A percentile compares a stretch with the other conserved stretches of the same genome.
phyloP scores from a whole-genome alignment of 2,888 invertebrate species.

The Aphodius sticticus region DNA sequence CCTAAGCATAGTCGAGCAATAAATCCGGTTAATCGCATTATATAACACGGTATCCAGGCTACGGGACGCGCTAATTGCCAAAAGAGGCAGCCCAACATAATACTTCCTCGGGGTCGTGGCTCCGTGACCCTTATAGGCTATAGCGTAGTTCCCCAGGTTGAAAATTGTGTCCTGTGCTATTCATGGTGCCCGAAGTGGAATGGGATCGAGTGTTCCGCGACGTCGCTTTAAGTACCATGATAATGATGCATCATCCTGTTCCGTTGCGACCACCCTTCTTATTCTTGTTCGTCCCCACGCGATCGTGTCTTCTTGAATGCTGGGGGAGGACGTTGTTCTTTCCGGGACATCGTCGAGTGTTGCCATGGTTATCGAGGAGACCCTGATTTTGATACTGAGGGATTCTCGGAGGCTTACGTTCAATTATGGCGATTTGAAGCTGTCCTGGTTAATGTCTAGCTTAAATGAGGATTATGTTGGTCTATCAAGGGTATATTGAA shows the following conservation, averaged over 20 bases:
- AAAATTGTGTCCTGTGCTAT: background rate
- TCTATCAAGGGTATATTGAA: background rate
- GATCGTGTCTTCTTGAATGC: background rate
- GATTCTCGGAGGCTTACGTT: background rate
- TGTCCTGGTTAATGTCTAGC: background rate
- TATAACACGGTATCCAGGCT: background rate
- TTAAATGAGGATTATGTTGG: background rate
- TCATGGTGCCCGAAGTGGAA: background rate
- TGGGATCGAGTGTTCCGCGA: background rate
- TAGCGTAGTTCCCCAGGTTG: background rate
- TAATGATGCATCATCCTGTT: slow-evolving; percentile 4
- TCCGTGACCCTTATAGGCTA: background rate
- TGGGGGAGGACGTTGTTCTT: background rate
- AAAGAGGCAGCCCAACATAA: background rate
- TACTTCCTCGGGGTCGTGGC: background rate
- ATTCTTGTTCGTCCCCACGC: background rate
- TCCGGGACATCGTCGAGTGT: background rate
- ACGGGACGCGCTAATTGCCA: background rate
- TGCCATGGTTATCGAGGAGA: background rate
- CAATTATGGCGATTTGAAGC: background rate
- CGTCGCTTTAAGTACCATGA: background rate
- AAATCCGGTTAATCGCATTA: background rate
- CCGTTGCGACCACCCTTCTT: background rate
- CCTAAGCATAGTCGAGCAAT: background rate
- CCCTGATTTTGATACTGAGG: background rate